Evolutionary conservation across 2,888 invertebrate species (phyloP).

Genomic region (Chorisops tibialis): DNA sequence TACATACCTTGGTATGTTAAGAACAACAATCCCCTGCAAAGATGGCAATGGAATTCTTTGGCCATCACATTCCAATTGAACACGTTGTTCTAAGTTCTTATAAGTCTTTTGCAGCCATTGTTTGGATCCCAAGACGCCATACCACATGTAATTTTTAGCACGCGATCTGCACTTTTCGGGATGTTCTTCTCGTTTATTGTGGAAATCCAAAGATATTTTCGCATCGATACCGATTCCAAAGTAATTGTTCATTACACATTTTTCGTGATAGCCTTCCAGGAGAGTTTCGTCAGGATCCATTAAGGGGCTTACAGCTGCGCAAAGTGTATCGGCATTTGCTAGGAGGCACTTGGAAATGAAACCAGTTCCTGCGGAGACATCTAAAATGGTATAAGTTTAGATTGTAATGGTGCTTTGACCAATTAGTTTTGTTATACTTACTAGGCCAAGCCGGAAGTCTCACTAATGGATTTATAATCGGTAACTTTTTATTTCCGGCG

Average conservation of each 20-base stretch:
- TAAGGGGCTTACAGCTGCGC: conserved; percentile 92
- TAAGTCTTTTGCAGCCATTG: conserved; percentile 86
- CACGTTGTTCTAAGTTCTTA: conserved; percentile 92
- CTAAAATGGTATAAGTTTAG: conserved; percentile 43
- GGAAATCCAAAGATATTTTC: conserved; percentile 94
- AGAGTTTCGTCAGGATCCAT: conserved; percentile 90
- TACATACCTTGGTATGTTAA: conserved; percentile 83
- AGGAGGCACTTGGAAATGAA: conserved; percentile 92
- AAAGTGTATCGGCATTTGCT: conserved; percentile 93
- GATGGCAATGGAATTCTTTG: conserved; percentile 92
- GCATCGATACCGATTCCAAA: conserved; percentile 98
- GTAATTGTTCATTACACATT: conserved; percentile 98
- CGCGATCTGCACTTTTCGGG: conserved; percentile 93
- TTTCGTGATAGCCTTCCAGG: conserved; percentile 85
- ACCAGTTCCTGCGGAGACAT: conserved; percentile 71
- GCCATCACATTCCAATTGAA: conserved; percentile 94
- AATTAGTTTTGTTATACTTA: conserved; percentile 48
- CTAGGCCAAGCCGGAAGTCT: conserved; percentile 84
- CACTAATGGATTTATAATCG: conserved; percentile 87
- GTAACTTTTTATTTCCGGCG: conserved; percentile 67
- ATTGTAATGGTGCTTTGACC: no score
- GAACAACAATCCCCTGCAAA: conserved; percentile 92
- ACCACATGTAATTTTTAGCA: conserved; percentile 96
- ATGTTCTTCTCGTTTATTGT: conserved; percentile 94
- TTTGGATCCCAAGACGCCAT: conserved; percentile 72